Evolutionary conservation across 2,113 vertebrate species (phyloP).

Genomic region (Ardeotis arabs): DNA sequence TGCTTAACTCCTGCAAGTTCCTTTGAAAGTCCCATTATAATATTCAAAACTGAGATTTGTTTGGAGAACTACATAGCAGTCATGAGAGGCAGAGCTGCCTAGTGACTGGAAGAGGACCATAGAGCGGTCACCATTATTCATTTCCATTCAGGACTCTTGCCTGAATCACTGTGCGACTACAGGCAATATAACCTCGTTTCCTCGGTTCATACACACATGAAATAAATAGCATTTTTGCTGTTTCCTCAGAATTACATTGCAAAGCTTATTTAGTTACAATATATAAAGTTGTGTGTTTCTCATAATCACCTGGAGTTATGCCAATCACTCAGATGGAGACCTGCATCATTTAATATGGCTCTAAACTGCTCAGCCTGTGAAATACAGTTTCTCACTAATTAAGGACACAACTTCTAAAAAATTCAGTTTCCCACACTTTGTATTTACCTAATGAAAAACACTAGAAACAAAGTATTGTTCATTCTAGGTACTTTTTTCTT

Average conservation of each 20-base stretch:
- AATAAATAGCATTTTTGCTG: background rate
- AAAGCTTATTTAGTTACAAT: background rate
- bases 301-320: background rate
- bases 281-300: background rate
- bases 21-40: conserved; percentile 12
- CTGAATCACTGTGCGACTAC: background rate
- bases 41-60: background rate
- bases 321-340: background rate
- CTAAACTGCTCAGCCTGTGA: background rate
- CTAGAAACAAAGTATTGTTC: background rate
- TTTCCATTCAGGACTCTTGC: background rate
- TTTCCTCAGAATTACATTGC: background rate
- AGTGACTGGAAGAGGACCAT: background rate
- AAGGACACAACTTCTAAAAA: background rate
- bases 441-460: background rate
- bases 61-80: background rate
- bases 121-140: background rate
- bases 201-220: background rate
- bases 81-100: background rate
- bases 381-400: background rate
- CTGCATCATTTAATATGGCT: background rate
- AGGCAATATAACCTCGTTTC: background rate
- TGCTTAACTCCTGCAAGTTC: background rate
- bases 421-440: background rate
- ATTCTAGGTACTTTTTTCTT: background rate